These are phyloP conservation scores for Gari tellinella DNA, from an alignment of 2,888 invertebrate genomes.

Conservation along the genomic window DNA sequence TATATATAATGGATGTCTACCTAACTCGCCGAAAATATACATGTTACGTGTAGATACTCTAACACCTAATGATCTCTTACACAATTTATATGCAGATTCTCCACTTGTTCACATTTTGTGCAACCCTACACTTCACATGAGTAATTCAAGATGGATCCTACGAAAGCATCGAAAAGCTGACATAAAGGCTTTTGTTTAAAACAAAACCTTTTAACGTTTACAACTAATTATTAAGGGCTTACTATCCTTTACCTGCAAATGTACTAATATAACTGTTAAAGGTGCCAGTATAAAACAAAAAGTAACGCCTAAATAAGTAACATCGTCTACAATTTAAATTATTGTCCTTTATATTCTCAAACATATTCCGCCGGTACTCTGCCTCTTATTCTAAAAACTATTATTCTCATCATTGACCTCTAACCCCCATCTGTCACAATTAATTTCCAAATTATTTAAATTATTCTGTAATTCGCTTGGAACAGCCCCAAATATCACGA, in stretches of 20 bases:
- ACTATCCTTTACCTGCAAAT: slow-evolving; percentile 10
- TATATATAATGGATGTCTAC: slow-evolving; percentile 19
- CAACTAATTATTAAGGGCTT: slow-evolving; percentile 16
- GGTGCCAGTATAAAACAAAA: slow-evolving; percentile 14
- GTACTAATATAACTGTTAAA: no score
- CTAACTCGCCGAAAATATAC: slow-evolving; percentile 24
- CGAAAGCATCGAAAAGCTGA: slow-evolving; percentile 32
- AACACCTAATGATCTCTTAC: slow-evolving; percentile 20
- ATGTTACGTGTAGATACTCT: slow-evolving; percentile 14
- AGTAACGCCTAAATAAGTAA: slow-evolving; percentile 18
- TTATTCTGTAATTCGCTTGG: background rate
- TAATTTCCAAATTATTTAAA: background rate
- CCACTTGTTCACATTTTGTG: slow-evolving; percentile 12
- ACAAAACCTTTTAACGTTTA: background rate
- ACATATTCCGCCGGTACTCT: no score
- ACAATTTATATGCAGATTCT: slow-evolving; percentile 23
- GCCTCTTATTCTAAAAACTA: no score
- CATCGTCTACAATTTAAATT: slow-evolving; percentile 15
- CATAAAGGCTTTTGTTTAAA: background rate
- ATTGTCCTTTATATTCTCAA: no score
- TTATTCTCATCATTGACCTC: background rate
- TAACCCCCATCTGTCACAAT: slow-evolving; percentile 13
- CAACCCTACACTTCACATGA: slow-evolving; percentile 12
- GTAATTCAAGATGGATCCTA: slow-evolving; percentile 17
- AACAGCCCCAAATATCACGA: no score